Base-by-base conservation (phyloP, 1,140 invertebrate genomes). In the Propsilocerus akamusi region DNA sequence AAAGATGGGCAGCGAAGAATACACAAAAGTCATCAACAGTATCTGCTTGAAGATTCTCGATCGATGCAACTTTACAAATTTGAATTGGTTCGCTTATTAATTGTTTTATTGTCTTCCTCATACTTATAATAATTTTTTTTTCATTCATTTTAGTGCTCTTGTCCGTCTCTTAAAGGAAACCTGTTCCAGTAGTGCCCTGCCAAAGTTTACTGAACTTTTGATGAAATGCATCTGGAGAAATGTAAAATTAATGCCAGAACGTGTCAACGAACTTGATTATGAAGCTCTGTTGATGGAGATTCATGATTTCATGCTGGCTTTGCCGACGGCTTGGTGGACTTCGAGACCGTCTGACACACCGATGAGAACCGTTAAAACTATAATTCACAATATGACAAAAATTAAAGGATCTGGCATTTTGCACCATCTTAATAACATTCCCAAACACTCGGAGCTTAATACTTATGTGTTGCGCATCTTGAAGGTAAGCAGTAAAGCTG, bases 181-280 rank as follows among this genome's bases (percentile, higher is more conserved):
- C 56, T 76, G 85, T 5, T 73, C 72, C 11, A 77, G 72, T n/a
- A 76, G 68, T 56, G 68, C 66, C 48, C 61, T 71, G 12, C 68
- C 72, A 0, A 81, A 86, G 55, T 86, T 82, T 52, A 73, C 79
- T 22, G 85, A 89, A 55, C 61, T 90, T n/a, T 75, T 87, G 3
- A 88, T 89, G 83, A 91, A 90, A 69, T 89, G 85, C 60, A 70
- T 87, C 28, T 91, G 86, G 86, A 81, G 86, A 58, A 78, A 85
- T 53, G 75, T 86, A 4, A 80, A 84, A 59, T 74, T 64, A 54
- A 72, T 90, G 54, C 76, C 80, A 5, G 74, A 76, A 51, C 81
- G 80, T 65, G 73, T 77, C 34, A 73, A 76, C 52, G 76, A 84
- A 49, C 67, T 88, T 11, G 76, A 86, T 62, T 76, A 86, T 51